phyloP scores from a whole-genome alignment of 2,888 invertebrate genomes.

The Drosophila diplacantha region DNA sequence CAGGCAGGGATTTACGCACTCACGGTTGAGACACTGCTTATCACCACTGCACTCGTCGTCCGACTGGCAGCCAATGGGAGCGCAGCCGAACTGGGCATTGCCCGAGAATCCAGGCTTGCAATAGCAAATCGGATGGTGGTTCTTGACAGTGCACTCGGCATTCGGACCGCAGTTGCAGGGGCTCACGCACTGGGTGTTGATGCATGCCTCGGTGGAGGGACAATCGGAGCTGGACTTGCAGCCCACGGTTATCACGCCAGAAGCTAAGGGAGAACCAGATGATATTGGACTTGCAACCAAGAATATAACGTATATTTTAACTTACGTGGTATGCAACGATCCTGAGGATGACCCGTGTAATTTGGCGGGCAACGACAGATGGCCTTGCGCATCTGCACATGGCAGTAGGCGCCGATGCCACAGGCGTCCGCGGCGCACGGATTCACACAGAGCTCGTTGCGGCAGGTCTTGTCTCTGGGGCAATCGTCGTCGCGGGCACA shows the following conservation, averaged over 20 bases:
- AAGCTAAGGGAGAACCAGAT: conserved; percentile 77
- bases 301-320: background rate
- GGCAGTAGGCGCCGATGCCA: conserved; percentile 88
- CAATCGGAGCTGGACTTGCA: conserved; percentile 90
- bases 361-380: conserved; percentile 89
- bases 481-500: conserved; percentile 90
- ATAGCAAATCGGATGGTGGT: conserved; percentile 91
- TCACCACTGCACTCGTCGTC: conserved; percentile 89
- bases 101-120: conserved; percentile 91
- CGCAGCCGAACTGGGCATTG: conserved; percentile 89
- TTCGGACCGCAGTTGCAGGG: conserved; percentile 92
- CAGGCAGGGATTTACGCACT: conserved; percentile 89
- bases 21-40: conserved; percentile 89
- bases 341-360: conserved; percentile 85
- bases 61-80: conserved; percentile 88
- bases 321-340: conserved; percentile 89
- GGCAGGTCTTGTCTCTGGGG: conserved; percentile 84
- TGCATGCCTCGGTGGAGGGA: conserved; percentile 88
- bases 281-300: background rate
- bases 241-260: conserved; percentile 81
- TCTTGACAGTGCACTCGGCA: conserved; percentile 88
- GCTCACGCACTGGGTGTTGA: conserved; percentile 87
- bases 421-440: conserved; percentile 87
- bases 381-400: conserved; percentile 86
- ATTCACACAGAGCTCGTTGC: conserved; percentile 86